A percentile compares a stretch with the other conserved stretches of the same genome.
Evolutionary conservation across 2,113 vertebrate genomes (phyloP).

Genomic region (Piaya cayana): DNA sequence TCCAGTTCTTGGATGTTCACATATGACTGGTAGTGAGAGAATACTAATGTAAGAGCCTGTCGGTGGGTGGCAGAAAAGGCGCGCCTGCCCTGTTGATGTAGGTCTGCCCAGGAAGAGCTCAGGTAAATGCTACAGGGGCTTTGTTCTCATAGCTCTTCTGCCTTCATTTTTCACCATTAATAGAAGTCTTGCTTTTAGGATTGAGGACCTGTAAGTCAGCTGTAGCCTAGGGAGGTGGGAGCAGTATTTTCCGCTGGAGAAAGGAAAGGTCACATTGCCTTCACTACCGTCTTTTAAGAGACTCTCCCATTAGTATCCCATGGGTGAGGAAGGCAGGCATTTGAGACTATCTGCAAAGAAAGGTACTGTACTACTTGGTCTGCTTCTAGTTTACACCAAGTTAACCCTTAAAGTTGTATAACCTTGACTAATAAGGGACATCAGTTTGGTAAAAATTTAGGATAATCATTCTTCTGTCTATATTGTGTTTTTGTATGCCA

Average conservation of each 20-base stretch:
- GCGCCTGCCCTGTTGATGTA: neutral
- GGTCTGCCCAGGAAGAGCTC: neutral
- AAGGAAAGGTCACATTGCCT: neutral
- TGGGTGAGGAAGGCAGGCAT: neutral
- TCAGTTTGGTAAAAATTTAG: neutral
- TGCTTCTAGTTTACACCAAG: neutral
- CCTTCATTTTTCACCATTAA: neutral
- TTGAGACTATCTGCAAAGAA: neutral
- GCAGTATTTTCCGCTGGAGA: neutral
- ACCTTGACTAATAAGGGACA: neutral
- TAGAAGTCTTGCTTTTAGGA: neutral
- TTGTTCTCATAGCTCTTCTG: neutral
- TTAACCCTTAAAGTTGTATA: neutral
- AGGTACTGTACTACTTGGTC: neutral
- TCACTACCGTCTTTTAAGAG: neutral
- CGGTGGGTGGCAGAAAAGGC: neutral
- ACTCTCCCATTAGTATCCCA: rapidly evolving
- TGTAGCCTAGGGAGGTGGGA: neutral
- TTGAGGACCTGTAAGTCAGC: neutral
- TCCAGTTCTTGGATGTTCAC: neutral
- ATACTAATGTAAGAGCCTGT: rapidly evolving
- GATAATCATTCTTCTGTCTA: neutral
- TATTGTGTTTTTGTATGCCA: neutral
- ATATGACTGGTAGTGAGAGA: neutral
- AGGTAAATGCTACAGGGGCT: neutral